Percentiles rank a stretch among this genome's conserved stretches.
phyloP scores from a whole-genome alignment of 2,113 vertebrate species.

The Amphilophus citrinellus region DNA sequence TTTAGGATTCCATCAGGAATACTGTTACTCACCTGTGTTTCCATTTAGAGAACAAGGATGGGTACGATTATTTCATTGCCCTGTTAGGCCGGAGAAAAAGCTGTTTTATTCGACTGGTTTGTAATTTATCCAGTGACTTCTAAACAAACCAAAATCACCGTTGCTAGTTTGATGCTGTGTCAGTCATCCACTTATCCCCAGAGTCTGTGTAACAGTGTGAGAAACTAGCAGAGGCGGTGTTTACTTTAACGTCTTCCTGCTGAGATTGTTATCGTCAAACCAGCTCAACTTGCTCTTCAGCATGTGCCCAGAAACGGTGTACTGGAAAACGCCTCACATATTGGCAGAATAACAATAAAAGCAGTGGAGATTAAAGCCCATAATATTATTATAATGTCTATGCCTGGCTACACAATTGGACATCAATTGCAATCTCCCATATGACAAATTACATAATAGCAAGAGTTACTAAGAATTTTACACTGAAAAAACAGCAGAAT shows the following conservation, averaged over 20 bases:
- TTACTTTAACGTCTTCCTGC: slow-evolving; percentile 51
- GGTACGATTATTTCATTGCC: neutral
- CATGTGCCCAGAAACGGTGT: neutral
- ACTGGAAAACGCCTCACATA: neutral
- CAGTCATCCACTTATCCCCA: slow-evolving; percentile 33
- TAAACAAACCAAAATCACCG: neutral
- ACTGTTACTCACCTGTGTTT: slow-evolving; percentile 60
- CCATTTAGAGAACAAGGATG: neutral
- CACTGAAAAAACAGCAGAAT: no score
- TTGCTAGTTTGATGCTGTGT: neutral
- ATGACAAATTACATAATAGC: neutral
- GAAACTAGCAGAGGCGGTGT: slow-evolving; percentile 35
- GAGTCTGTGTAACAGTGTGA: slow-evolving; percentile 40
- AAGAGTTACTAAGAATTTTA: no score
- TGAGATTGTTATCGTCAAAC: slow-evolving; percentile 52
- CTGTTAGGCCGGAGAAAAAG: neutral
- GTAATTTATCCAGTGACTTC: neutral
- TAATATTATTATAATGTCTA: neutral
- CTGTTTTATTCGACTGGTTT: neutral
- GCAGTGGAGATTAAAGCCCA: neutral
- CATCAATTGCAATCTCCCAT: neutral
- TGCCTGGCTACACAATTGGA: neutral
- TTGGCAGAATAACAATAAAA: slow-evolving; percentile 6
- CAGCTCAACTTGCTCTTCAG: slow-evolving; percentile 66
- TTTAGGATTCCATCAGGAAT: neutral